These are phyloP conservation scores for Seladonia tumulorum DNA, from an alignment of 2,888 invertebrate species.

Conservation along the genomic window DNA sequence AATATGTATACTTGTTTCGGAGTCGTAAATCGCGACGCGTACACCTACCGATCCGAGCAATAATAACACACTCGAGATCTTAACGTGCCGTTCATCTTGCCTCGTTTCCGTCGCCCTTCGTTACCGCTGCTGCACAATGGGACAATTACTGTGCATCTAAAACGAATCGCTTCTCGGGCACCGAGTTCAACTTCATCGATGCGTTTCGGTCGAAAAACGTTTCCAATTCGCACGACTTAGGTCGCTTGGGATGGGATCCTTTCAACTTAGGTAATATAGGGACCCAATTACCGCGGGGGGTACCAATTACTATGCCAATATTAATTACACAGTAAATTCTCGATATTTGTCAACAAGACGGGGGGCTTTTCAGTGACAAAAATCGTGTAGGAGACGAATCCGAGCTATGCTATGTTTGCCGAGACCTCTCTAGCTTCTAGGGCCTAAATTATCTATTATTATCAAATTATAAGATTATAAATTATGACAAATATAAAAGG, in stretches of 20 bases:
- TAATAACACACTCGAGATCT: neutral
- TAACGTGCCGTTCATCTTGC: constrained; percentile 21
- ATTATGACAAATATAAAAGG: too few relatives aligned
- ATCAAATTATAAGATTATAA: too few relatives aligned
- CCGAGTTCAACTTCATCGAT: constrained; percentile 40
- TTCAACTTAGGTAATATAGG: neutral
- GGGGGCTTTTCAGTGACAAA: too few relatives aligned
- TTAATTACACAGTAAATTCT: too few relatives aligned
- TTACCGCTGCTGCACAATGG: constrained; percentile 36
- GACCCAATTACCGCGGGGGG: too few relatives aligned
- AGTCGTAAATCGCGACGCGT: neutral
- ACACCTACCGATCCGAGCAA: neutral
- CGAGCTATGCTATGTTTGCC: too few relatives aligned
- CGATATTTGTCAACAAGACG: too few relatives aligned
- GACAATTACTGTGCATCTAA: constrained; percentile 49
- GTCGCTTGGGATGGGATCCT: constrained; percentile 13
- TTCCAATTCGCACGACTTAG: constrained; percentile 34
- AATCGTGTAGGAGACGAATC: too few relatives aligned
- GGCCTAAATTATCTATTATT: too few relatives aligned
- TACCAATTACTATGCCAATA: too few relatives aligned
- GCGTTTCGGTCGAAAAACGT: too few relatives aligned
- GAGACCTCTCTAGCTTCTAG: too few relatives aligned
- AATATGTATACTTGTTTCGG: neutral
- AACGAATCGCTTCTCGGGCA: constrained; percentile 45
- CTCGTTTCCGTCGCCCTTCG: constrained; percentile 29